phyloP scores from a whole-genome alignment of 2,797 vertebrate genomes.

The Myioborus miniatus region DNA sequence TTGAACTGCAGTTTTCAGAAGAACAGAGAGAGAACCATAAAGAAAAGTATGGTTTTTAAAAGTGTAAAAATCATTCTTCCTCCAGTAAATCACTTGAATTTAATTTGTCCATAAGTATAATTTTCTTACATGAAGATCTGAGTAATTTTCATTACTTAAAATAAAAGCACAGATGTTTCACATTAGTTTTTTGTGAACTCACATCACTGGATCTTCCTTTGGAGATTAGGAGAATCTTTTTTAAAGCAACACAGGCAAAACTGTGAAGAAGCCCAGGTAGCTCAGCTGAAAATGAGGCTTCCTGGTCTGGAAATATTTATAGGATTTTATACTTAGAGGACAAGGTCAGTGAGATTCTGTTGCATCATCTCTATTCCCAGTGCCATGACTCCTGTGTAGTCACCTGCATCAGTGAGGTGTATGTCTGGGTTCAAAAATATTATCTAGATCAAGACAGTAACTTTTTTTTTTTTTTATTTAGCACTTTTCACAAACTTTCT shows the following conservation, averaged over 20 bases:
- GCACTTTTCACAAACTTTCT: neutral
- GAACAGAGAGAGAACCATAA: neutral
- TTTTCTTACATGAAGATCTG: neutral
- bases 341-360: neutral
- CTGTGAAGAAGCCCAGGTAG: fast-evolving
- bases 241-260: neutral
- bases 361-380: neutral
- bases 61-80: neutral
- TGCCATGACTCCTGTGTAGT: neutral
- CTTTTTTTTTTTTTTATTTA: neutral
- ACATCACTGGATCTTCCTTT: neutral
- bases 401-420: neutral
- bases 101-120: neutral
- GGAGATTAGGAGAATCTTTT: neutral
- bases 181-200: neutral
- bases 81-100: neutral
- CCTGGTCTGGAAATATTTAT: neutral
- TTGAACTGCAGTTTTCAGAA: neutral
- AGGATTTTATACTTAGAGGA: neutral
- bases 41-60: neutral
- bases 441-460: neutral
- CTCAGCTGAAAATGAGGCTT: neutral
- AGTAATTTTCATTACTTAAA: neutral
- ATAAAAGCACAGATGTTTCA: neutral
- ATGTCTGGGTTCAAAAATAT: neutral